phyloP scores from a whole-genome alignment of 2,888 invertebrate genomes.

The Xestia rhomboidea region DNA sequence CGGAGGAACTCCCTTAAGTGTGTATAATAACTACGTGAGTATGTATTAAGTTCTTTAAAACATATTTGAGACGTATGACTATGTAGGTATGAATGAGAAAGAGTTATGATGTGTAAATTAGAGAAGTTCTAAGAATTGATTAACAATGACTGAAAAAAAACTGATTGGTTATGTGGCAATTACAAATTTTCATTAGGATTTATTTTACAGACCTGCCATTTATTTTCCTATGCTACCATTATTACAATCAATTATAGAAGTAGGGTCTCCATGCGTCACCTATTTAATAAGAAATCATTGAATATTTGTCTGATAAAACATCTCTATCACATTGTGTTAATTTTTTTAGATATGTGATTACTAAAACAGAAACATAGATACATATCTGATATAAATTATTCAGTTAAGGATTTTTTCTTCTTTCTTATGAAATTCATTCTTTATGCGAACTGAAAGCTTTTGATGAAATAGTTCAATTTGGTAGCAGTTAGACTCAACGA shows the following conservation, averaged over 20 bases:
- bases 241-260: background rate
- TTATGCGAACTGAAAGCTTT: background rate
- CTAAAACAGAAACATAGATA: background rate
- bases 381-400: too few species aligned
- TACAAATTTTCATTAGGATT: background rate
- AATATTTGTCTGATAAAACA: background rate
- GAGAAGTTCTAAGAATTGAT: background rate
- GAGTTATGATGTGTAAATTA: background rate
- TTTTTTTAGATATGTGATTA: background rate
- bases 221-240: background rate
- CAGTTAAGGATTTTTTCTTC: background rate
- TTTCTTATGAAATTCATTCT: background rate
- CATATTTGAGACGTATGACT: background rate
- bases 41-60: constrained; percentile 19
- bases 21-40: constrained; percentile 8
- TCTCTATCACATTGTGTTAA: background rate
- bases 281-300: background rate
- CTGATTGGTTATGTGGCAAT: background rate
- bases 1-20: constrained; percentile 49
- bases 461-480: background rate
- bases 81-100: constrained; percentile 1
- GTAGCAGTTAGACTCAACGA: background rate
- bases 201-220: background rate
- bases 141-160: background rate
- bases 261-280: fast-evolving